Conservation (phyloP, 2,797 vertebrate genomes). For the Momotus momota region DNA sequence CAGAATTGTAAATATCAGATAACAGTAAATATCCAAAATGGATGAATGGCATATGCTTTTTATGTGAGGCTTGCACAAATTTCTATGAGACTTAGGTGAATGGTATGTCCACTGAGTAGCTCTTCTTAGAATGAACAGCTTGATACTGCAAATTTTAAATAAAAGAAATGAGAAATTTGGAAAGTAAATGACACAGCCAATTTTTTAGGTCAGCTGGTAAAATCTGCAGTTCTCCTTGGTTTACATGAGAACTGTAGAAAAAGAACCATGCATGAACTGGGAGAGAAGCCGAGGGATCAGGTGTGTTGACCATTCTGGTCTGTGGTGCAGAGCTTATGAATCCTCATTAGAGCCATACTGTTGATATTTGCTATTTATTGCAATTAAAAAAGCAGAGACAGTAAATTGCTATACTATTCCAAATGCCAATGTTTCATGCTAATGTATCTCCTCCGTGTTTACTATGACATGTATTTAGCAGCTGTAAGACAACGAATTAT, state of each 20-base stretch:
- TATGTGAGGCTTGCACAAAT: not conserved
- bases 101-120: not conserved
- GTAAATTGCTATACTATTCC: not conserved
- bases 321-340: not conserved
- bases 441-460: not conserved
- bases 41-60: not conserved
- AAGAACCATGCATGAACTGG: not conserved
- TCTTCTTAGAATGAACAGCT: not conserved
- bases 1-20: not conserved
- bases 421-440: not conserved
- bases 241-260: not conserved
- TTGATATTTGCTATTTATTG: not conserved
- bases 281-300: not conserved
- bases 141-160: not conserved
- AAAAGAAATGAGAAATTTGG: not conserved
- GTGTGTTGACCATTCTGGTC: not conserved
- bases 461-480: not conserved
- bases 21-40: not conserved
- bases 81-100: not conserved
- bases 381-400: not conserved
- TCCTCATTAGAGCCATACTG: not conserved
- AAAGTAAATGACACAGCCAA: not conserved
- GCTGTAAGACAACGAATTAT: not conserved
- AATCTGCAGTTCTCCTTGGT: not conserved
- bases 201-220: not conserved